Evolutionary conservation across 2,888 invertebrate species (phyloP).

Genomic region (Caenorhabditis parvicauda): DNA sequence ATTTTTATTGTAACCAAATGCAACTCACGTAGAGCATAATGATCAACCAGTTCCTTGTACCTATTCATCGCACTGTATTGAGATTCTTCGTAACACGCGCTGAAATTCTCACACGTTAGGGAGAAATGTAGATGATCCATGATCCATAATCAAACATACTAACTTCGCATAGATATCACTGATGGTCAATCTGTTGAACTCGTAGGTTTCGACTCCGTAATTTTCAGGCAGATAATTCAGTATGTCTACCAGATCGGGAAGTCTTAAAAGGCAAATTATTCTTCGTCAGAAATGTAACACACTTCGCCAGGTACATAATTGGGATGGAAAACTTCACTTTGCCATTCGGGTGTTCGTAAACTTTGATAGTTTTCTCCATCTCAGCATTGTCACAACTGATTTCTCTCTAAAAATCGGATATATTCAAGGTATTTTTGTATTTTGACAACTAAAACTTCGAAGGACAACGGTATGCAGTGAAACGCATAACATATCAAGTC

Average conservation of each 20-base stretch:
- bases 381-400: constrained; percentile 2
- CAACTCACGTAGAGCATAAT: constrained; percentile 3
- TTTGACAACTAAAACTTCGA: too few species aligned
- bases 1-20: background rate
- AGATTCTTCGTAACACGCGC: constrained; percentile 8
- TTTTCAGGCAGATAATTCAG: background rate
- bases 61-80: constrained; percentile 10
- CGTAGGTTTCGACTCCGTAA: constrained; percentile 7
- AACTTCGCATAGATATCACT: constrained; percentile 22
- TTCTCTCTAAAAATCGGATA: background rate
- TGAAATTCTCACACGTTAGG: background rate
- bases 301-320: constrained; percentile 9
- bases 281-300: background rate
- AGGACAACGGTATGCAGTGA: too few species aligned
- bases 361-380: constrained; percentile 4
- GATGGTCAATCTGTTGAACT: constrained; percentile 9
- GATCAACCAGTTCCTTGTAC: constrained; percentile 3
- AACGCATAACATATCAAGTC: too few species aligned
- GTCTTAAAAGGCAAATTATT: constrained; percentile 1
- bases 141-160: background rate
- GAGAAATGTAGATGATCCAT: background rate
- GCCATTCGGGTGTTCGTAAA: constrained; percentile 17
- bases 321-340: constrained; percentile 13
- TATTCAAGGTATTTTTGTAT: too few species aligned
- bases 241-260: constrained; percentile 1